Base-by-base conservation (phyloP, 1,140 invertebrate species). In the Aphelinus certus region DNA sequence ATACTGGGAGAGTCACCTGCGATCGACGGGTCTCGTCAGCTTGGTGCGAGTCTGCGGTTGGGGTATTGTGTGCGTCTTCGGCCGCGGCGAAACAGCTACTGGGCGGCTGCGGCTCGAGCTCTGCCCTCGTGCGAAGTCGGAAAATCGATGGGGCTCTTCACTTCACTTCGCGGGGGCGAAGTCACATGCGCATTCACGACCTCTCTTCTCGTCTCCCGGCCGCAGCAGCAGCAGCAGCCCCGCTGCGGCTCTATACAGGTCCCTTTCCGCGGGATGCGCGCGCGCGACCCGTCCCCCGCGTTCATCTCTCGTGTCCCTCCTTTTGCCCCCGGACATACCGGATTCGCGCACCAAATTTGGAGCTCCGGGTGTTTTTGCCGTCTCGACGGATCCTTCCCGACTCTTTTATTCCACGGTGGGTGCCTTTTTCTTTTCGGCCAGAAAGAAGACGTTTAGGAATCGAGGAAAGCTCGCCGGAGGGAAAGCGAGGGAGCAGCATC, bases 111-210 rank as follows among this genome's bases (percentile, higher is more conserved):
- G 26, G 26, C 26, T 26, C 26, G 26, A 26, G 26, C 0, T 26
- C 26, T 26, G 26, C 47, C 72, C 65, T 73, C 72, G 61, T 66
- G 73, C 62, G 73, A 75, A 75, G 73, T 75, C 73, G 73, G 69
- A 75, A 78, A 71, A 71, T 75, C 77, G 68, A 78, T 78, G 63
- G 49, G 62, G 75, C 65, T 72, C 70, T 76, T 76, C 70, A 72
- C 75, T 71, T 76, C 45, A 76, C 69, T 72, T 70, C 73, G 68
- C 53, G 63, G 7, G 53, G 56, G 64, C 64, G 73, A 75, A 75
- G 73, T 75, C 64, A 75, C 73, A 75, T 70, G 73, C 73, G 73
- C 67, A 69, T 70, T 75, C 73, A 45, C 73, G 73, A 70, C 73
- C 66, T 64, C 9, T 61, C 73, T 26, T 26, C 26, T 26, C 26